These are phyloP conservation scores for Trichosurus vulpecula DNA, from an alignment of 2,797 vertebrate species.

Conservation along the genomic window DNA sequence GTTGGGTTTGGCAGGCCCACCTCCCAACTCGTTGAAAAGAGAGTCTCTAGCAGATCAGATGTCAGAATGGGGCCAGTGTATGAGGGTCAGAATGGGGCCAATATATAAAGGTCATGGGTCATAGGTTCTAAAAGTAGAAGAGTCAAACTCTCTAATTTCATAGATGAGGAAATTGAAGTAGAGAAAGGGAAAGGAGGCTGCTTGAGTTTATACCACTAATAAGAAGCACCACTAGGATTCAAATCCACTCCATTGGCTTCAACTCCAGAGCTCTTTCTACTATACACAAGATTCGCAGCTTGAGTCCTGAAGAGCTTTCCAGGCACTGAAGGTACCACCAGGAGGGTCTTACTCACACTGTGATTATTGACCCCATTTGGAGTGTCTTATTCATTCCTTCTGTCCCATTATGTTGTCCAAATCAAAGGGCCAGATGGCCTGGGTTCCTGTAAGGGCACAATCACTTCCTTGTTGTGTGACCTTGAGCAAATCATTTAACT, in stretches of 20 bases:
- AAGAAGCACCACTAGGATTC: neutral
- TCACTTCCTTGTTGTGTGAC: neutral
- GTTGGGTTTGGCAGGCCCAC: neutral
- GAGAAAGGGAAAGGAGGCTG: neutral
- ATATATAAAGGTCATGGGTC: neutral
- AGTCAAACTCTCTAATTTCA: neutral
- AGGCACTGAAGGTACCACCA: neutral
- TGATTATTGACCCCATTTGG: neutral
- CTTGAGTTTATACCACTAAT: neutral
- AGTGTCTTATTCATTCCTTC: neutral
- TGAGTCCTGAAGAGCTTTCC: neutral
- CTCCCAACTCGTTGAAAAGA: neutral
- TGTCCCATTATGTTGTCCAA: neutral
- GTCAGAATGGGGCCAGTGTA: neutral
- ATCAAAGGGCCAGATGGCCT: neutral
- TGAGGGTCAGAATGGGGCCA: neutral
- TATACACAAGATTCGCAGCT: neutral
- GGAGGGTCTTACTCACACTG: neutral
- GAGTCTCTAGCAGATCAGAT: neutral
- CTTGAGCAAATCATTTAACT: neutral
- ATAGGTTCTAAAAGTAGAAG: neutral
- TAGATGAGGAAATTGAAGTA: neutral
- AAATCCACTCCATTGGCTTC: neutral
- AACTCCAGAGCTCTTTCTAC: neutral
- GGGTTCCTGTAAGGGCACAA: neutral